Evolutionary conservation across 2,888 invertebrate species (phyloP), one percentile per base, ranked within the genome.

Genomic region (Epirrita christyi): DNA sequence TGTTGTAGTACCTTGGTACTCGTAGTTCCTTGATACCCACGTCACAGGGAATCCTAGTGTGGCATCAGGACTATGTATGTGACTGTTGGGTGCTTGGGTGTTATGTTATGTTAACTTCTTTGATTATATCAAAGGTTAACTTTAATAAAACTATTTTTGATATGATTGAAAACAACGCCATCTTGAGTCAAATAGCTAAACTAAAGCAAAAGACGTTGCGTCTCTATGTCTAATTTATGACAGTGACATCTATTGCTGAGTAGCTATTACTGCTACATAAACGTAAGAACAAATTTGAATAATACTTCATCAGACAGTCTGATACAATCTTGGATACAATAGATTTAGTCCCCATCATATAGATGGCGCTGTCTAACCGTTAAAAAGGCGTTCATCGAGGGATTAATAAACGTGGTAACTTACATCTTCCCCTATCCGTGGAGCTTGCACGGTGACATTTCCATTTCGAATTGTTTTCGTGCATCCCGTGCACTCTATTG

Each of bases 391-490:
- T n/a, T n/a, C n/a, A n/a, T n/a, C 44, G 41, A 21, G 21, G 21
- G 2, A 14, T 40, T 44, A 4, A 1, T 1, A 9, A 32, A 4
- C 2, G 1, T 32, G 10, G 6, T 10, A 27, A 72, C 71, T 81
- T 75, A 93, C 91, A 70, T 93, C 94, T 75, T 95, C 94, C 36
- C 95, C 95, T 76, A 97, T 94, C 82, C 97, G 96, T 6, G 96
- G 95, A 4, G 98, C 97, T 71, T 95, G 95, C 59, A 99, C 96
- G 48, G 95, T 96, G 77, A 98, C 94, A 69, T 96, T 96, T 49
- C 97, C 97, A 66, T 94, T 94, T 68, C 95, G 94, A 68, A 99
- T 94, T 63, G 95, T 92, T 72, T 96, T 95, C 71, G 94, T 94
- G 88, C 99, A 99, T 70, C 95, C 95, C 66, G 95, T 94, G 86